Conservation (phyloP, 1,140 invertebrate genomes). For the Solen grandis region DNA sequence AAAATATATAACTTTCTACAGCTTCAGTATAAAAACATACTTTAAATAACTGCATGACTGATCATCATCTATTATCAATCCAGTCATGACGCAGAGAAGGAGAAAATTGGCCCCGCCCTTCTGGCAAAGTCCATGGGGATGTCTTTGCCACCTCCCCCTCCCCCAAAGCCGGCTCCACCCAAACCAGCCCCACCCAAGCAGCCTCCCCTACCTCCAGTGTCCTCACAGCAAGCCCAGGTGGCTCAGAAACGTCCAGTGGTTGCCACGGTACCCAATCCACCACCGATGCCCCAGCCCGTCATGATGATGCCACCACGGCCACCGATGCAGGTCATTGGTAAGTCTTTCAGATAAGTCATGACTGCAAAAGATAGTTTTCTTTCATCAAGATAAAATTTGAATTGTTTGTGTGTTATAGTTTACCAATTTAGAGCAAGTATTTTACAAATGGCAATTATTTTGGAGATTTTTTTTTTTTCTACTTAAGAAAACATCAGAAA, state of each 20-base stretch:
- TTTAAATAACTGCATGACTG: too few species aligned
- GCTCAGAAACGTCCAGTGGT: conserved; percentile 55
- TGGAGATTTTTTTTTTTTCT: too few species aligned
- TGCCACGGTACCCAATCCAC: conserved; percentile 54
- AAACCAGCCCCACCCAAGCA: conserved; percentile 72
- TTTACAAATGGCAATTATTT: too few species aligned
- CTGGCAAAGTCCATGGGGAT: conserved; percentile 61
- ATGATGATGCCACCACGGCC: conserved; percentile 75
- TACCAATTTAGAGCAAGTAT: too few species aligned
- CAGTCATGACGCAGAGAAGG: conserved; percentile 95
- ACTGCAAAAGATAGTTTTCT: too few species aligned
- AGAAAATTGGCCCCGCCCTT: conserved; percentile 83
- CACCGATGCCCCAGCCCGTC: conserved; percentile 67
- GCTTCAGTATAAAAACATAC: too few species aligned
- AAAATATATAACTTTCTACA: too few species aligned
- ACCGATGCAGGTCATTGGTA: conserved; percentile 72
- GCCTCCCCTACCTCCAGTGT: conserved; percentile 25
- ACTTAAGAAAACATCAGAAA: too few species aligned
- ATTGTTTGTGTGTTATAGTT: conserved; percentile 12
- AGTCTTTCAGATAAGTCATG: too few species aligned
- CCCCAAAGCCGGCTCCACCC: conserved; percentile 62
- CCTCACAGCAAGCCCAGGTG: conserved; percentile 52
- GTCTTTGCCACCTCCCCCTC: conserved; percentile 64
- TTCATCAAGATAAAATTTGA: neutral
- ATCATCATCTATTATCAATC: too few species aligned